Base-by-base conservation (phyloP, 1,140 invertebrate species). In the Drosophila mayri region DNA sequence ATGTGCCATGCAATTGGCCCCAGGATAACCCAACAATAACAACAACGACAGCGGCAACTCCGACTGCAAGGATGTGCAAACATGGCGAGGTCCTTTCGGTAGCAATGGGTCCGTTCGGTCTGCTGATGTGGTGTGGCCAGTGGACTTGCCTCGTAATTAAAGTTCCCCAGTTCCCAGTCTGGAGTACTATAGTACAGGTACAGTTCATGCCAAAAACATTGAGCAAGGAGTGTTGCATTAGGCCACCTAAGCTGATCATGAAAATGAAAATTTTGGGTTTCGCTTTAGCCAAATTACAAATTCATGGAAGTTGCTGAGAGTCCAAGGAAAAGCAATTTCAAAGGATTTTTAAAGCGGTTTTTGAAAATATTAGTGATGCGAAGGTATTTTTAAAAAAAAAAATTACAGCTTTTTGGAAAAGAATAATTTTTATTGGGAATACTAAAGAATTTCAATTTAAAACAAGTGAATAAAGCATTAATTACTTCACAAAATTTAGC, bases 1-100 rank as follows among this genome's bases (percentile, higher is more conserved):
- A 71, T 72, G 59, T 57, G 64, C 50, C 76, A 79, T 82, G 63
- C 76, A 82, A 87, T 75, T 87, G 65, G 64, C 84, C 67, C 46
- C 50, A 41, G 79, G 83, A 66, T 25, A 58, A 25, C 37, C 30
- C 44, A 28, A 35, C 75, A 59, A 60, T 57, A 80, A 68, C 60
- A 73, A 66, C 64, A 70, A 38, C 16, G n/a, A 22, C 55, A 16
- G 32, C 49, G 57, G 28, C 20, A 54, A 58, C 57, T 30, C 22
- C 46, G 41, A 61, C 47, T 78, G 62, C 70, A 73, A 67, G 58
- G 65, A 76, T 75, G 60, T 64, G 55, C 67, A 67, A 82, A 81
- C 79, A 81, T 73, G 73, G 32, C 40, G 64, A 44, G 54, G 54
- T 40, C 37, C 57, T 38, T 54, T 43, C 54, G 46, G n/a, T 44